Base-by-base conservation (phyloP, 2,888 invertebrate species). In the Anthrax anthrax region DNA sequence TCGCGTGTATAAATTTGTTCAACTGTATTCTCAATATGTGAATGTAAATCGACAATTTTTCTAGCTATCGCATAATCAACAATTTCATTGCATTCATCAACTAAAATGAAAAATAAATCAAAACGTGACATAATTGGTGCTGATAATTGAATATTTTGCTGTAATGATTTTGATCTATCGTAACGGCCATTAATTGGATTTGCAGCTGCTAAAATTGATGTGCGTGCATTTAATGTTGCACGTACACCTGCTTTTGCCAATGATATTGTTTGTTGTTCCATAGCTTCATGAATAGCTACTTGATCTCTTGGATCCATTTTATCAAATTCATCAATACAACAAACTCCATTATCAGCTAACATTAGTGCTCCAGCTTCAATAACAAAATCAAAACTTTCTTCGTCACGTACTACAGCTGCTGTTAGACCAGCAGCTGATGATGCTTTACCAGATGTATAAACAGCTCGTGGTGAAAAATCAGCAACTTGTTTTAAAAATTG, bases 181-280 rank as follows among this genome's bases (percentile, higher is more conserved):
- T 98, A 98, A 32, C 95, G 79, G 0, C 97, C 95, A n/a, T 90
- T 90, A 32, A 95, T 81, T 0, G 98, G 98, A 72, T 99, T 98
- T 0, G 97, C 97, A 0, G 98, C 98, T 0, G 98, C 98, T 48
- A 99, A 71, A 55, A 98, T 97, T 0, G 96, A 97, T 0, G 97
- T 95, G 37, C 97, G 76, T 0, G 98, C 98, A 71, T 98, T 98
- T 18, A 98, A 71, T 0, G 97, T 97, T 0, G 98, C 98, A 55
- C 97, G 78, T 0, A 99, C 84, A 2, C 96, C 97, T 0, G 98
- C 94, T 79, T 98, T 98, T 0, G 98, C 96, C 48, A 98, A 77
- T 0, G 96, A 95, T 56, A 98, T 99, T 0, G 98, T 99, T 70
- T 98, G 98, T 62, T 99, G 98, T 73, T 98, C 98, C 98, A 98